Conservation (phyloP, 1,140 invertebrate species). For the Aphis gossypii region DNA sequence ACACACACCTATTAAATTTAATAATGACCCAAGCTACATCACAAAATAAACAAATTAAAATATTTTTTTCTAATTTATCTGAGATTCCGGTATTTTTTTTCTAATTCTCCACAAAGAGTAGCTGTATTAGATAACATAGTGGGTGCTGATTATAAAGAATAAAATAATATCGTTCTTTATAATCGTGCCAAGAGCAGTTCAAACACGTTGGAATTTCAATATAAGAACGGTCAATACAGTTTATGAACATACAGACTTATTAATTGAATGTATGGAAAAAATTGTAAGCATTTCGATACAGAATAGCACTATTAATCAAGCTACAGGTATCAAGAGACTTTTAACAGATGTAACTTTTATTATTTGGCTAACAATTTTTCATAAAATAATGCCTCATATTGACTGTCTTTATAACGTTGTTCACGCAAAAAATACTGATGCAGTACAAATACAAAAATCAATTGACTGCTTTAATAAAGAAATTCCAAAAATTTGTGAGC, state of each 20-base stretch:
- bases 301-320: neutral
- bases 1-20: constrained; percentile 58
- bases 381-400: constrained; percentile 51
- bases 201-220: constrained; percentile 55
- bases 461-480: neutral
- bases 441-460: constrained; percentile 17
- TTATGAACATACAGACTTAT: constrained; percentile 34
- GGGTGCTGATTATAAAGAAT: neutral
- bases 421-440: constrained; percentile 23
- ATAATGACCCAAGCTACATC: constrained; percentile 35
- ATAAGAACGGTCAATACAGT: constrained; percentile 50
- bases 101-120: constrained; percentile 34
- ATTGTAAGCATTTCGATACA: neutral
- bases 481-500: neutral
- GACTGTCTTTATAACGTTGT: neutral
- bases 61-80: constrained; percentile 58
- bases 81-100: constrained; percentile 57
- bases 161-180: no score
- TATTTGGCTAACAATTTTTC: constrained; percentile 27
- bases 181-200: neutral
- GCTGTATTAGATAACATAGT: constrained; percentile 44
- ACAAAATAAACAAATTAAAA: constrained; percentile 41
- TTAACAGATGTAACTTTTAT: constrained; percentile 6
- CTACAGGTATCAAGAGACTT: neutral
- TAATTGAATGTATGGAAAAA: constrained; percentile 41